These are phyloP conservation scores for Sebastes reedi DNA, from an alignment of 2,797 vertebrate genomes.

Conservation along the genomic window DNA sequence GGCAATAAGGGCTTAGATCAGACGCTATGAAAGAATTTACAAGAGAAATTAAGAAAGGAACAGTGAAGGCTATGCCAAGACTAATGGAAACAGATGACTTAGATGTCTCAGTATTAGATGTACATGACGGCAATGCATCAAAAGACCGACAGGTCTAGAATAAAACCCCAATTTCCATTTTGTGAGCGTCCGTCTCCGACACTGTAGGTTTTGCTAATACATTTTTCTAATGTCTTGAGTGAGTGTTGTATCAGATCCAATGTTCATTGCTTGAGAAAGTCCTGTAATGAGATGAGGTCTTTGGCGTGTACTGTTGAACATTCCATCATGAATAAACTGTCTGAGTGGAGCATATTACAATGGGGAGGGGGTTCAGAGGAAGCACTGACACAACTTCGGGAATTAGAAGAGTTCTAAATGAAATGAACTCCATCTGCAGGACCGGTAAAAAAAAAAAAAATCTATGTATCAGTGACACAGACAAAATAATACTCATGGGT, in stretches of 20 bases:
- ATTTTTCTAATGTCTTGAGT: conserved; percentile 13
- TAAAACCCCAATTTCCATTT: conserved; percentile 13
- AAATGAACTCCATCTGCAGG: not conserved
- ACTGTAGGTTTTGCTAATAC: not conserved
- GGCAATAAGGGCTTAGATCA: not conserved
- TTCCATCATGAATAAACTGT: conserved; percentile 25
- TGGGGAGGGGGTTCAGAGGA: not conserved
- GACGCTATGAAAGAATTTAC: not conserved
- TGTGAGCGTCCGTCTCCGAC: not conserved
- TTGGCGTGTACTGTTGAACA: conserved; percentile 24
- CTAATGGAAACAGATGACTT: conserved; percentile 31
- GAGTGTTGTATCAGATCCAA: conserved; percentile 5
- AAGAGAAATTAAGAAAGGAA: conserved; percentile 10
- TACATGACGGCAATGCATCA: conserved; percentile 16
- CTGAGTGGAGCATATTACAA: not conserved
- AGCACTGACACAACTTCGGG: conserved; percentile 1
- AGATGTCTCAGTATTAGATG: conserved; percentile 24
- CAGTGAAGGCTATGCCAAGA: not conserved
- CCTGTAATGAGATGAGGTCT: conserved; percentile 32
- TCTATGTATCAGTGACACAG: not conserved
- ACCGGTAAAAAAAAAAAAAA: too few species aligned
- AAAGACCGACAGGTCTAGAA: conserved; percentile 14
- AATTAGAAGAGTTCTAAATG: conserved; percentile 5
- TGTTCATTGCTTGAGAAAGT: conserved; percentile 26
- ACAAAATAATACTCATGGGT: not conserved